Percentiles rank a stretch among this genome's conserved stretches.
Conservation (phyloP, 1,140 invertebrate species). For the Bradysia coprophila region DNA sequence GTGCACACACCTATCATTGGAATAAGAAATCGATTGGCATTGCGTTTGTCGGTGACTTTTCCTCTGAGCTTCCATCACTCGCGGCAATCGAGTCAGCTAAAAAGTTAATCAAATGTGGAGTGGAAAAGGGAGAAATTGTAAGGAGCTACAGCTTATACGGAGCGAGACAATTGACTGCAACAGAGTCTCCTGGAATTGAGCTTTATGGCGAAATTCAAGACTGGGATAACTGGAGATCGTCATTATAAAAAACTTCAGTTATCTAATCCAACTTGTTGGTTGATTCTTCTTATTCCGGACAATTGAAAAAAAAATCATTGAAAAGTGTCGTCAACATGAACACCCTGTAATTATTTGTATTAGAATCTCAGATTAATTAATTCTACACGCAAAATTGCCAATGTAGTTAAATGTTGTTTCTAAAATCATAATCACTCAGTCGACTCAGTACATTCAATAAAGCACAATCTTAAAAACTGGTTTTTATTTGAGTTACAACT, state of each 20-base stretch:
- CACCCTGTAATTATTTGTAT: conserved; percentile 4
- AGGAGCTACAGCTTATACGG: conserved; percentile 37
- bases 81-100: conserved; percentile 34
- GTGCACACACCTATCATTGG: conserved; percentile 47
- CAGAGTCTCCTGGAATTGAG: conserved; percentile 38
- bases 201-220: conserved; percentile 33
- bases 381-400: too few relatives aligned
- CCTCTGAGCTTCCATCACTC: conserved; percentile 21
- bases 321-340: too few relatives aligned
- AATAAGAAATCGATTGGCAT: conserved; percentile 45
- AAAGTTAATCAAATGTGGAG: conserved; percentile 38
- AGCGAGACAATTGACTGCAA: conserved; percentile 35
- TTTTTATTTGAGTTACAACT: too few relatives aligned
- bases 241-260: too few relatives aligned
- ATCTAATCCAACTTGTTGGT: conserved; percentile 13
- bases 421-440: too few relatives aligned
- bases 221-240: conserved; percentile 17
- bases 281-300: too few relatives aligned
- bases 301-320: too few relatives aligned
- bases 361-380: conserved; percentile 3
- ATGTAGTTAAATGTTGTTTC: too few relatives aligned
- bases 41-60: conserved; percentile 48
- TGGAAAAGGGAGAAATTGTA: conserved; percentile 31
- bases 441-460: too few relatives aligned
- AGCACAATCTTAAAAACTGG: too few relatives aligned